phyloP scores from a whole-genome alignment of 2,888 invertebrate genomes.

The Drosophila mimetica region DNA sequence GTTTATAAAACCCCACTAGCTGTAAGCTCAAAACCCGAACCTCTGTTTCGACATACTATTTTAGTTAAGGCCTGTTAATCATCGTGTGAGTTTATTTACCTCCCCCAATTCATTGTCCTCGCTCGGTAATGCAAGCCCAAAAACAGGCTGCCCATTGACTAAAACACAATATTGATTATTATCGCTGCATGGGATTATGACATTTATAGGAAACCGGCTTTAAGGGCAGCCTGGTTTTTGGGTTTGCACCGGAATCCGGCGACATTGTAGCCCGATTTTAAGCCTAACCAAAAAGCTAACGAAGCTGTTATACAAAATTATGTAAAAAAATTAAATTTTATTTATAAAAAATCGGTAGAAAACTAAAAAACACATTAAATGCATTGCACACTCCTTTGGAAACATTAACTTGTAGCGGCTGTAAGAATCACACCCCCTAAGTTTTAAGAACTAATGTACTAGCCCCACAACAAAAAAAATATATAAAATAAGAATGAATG shows the following conservation, averaged over 20 bases:
- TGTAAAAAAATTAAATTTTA: conserved; percentile 35
- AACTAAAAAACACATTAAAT: conserved; percentile 21
- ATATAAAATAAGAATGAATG: conserved; percentile 20
- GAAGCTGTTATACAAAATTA: conserved; percentile 28
- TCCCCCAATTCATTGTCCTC: conserved; percentile 3
- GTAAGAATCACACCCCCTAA: conserved; percentile 9
- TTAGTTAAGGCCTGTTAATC: conserved; percentile 25
- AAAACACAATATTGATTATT: not conserved
- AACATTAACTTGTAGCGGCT: conserved; percentile 51
- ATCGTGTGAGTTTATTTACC: conserved; percentile 9
- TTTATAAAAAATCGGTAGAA: conserved; percentile 50
- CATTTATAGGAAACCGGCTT: conserved; percentile 27
- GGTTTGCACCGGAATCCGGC: conserved; percentile 20
- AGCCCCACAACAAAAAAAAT: conserved; percentile 23
- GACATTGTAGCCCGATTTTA: conserved; percentile 53
- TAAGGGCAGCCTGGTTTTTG: conserved; percentile 40
- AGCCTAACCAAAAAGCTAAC: conserved; percentile 27
- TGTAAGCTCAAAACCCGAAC: conserved; percentile 46
- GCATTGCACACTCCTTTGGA: conserved; percentile 41
- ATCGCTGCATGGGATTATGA: conserved; percentile 37
- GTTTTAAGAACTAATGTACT: conserved; percentile 32
- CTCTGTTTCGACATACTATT: conserved; percentile 4
- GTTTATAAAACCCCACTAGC: conserved; percentile 55
- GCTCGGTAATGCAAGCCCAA: conserved; percentile 6
- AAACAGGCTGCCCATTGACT: conserved; percentile 16